Base-by-base conservation (phyloP, 1,140 invertebrate species). In the Halesus radiatus region DNA sequence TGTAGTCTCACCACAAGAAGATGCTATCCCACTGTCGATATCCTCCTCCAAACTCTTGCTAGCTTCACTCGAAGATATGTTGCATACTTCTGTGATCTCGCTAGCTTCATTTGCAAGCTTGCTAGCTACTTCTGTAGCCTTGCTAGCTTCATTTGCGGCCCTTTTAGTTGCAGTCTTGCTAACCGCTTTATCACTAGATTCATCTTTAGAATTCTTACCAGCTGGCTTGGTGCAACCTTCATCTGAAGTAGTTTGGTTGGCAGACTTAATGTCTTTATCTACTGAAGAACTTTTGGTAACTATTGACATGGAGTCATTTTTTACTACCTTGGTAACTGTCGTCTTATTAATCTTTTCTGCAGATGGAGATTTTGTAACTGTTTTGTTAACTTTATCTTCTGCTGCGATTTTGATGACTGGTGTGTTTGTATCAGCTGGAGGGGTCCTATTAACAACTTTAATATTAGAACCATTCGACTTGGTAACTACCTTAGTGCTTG, bases 221-320 rank as follows among this genome's bases (percentile, higher is more conserved):
- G 10, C 37, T 52, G 78, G 78, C 29, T 80, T 82, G 20, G 77
- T 53, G 53, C 52, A 76, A 4, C 54, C 66, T 64, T 80, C 68
- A 23, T 70, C 22, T 8, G 70, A 29, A 5, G 3, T 8, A 52
- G 68, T 53, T 53, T 72, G 52, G 50, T 20, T 72, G 22, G 13
- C 26, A 6, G 18, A 20, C 50, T 72, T 72, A 52, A 0, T 52
- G 52, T 18, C 13, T 45, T 13, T 22, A 20, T 20, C 32, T 68
- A 76, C 15, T 53, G 52, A 6, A 75, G 54, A n/a, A 32, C 20
- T 4, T 81, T 72, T 77, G 68, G 52, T 73, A 60, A 45, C 3
- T 45, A 22, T 53, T 22, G 26, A 54, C 23, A 3, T 72, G 5
- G 50, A 45, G 16, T 32, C 58, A 37, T 68, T 68, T 45, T 32